Base-by-base conservation (phyloP, 2,888 invertebrate genomes). In the Neoascia interrupta region DNA sequence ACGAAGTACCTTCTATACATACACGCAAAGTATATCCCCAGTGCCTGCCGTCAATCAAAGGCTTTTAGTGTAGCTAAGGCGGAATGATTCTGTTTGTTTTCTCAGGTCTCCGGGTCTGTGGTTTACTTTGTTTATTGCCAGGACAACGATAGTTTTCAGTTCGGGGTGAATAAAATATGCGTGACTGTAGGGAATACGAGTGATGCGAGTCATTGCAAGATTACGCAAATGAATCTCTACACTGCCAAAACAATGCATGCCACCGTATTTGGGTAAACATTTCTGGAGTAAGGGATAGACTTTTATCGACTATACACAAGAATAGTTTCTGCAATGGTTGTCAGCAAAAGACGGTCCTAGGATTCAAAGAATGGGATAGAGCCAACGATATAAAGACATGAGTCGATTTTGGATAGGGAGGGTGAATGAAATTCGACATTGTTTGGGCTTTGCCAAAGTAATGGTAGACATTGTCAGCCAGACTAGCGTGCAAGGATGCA, bases 271-370 rank as follows among this genome's bases (percentile, higher is more conserved):
- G 49, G 45, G 36, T n/a, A 73, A 31, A 15, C 11, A 13, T 13
- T 34, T 11, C 23, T 37, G 1, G 5, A 15, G 28, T n/a, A 34
- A 51, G 8, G 58, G 47, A 54, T 72, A 72, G 72, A 76, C 72
- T 76, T 72, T 72, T 72, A 76, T 76, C 64, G 76, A 76, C 76
- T 72, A 76, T 34, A 76, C 76, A 72, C 72, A 76, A 51, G 37
- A 53, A 53, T 13, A 23, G 31, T 4, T 5, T 3, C 15, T 34
- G 34, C 21, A 68, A 47, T 49, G 15, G 37, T 18, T 43, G 45
- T 45, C 19, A 54, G 28, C 10, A n/a, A 23, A 18, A 23, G 6
- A 43, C 39, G 28, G 11, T n/a, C 18, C 18, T 16, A 26, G 6
- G 13, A 23, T 15, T 18, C 6, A 16, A 4, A 26, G n/a, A 6